These are phyloP conservation scores for Tubulanus polymorphus DNA, from an alignment of 2,888 invertebrate genomes.

Conservation along the genomic window DNA sequence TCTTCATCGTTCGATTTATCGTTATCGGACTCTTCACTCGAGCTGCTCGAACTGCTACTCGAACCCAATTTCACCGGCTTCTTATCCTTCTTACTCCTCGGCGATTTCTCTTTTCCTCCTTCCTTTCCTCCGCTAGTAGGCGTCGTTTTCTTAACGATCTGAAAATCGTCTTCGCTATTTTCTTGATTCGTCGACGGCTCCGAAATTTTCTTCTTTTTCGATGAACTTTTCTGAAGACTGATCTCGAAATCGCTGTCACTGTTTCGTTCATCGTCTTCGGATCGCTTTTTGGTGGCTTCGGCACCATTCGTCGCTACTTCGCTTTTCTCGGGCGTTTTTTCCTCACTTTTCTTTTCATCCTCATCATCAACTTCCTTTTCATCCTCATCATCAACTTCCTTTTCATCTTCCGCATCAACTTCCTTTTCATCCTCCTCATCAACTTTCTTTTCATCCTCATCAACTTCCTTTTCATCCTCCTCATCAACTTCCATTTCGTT, in stretches of 20 bases:
- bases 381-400: conserved; percentile 7
- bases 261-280: not conserved
- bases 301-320: conserved; percentile 9
- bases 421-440: conserved; percentile 10
- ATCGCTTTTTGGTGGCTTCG: not conserved
- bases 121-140: not conserved
- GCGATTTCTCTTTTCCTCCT: not conserved
- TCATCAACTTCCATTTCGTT: not conserved
- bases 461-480: not conserved
- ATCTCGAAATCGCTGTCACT: too few relatives aligned
- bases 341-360: conserved; percentile 7
- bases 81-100: conserved; percentile 1
- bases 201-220: too few relatives aligned
- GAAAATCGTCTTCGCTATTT: conserved; percentile 5
- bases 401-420: conserved; percentile 6
- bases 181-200: not conserved
- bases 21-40: not conserved
- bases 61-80: not conserved
- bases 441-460: not conserved
- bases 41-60: too few relatives aligned
- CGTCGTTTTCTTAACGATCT: not conserved
- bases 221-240: too few relatives aligned
- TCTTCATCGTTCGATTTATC: not conserved
- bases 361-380: conserved; percentile 11
- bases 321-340: conserved; percentile 18